Conservation (phyloP, 64 coral and sea anemone genomes). For the Dendronephthya gigantea region DNA sequence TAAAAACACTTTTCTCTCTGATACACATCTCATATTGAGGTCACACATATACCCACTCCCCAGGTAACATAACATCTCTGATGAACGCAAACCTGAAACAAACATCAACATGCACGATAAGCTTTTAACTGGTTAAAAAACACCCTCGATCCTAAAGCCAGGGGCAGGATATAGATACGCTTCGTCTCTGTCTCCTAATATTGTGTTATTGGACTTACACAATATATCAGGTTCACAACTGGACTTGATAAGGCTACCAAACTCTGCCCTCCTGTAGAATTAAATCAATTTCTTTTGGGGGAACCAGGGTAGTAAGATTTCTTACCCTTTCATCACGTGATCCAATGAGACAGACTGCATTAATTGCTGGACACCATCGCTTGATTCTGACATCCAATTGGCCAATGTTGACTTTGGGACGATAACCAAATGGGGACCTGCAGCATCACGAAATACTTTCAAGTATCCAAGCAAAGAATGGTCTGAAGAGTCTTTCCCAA, state of each 20-base stretch:
- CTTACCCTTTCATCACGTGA: constrained; percentile 78
- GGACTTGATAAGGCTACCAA: no score
- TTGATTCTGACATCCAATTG: constrained; percentile 97
- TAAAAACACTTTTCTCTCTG: constrained; percentile 94
- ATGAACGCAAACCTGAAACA: constrained; percentile 72
- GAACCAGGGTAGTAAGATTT: background rate
- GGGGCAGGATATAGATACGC: no score
- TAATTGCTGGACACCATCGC: constrained; percentile 82
- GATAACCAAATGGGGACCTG: constrained; percentile 88
- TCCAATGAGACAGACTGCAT: constrained; percentile 90
- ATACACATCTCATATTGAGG: constrained; percentile 99
- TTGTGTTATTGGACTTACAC: no score
- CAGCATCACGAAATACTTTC: constrained; percentile 85
- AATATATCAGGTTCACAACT: no score
- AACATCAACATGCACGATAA: background rate
- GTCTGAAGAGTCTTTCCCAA: constrained; percentile 96
- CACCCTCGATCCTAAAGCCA: no score
- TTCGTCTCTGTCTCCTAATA: no score
- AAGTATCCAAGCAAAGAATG: constrained; percentile 96
- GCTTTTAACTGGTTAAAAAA: no score
- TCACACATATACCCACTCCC: constrained; percentile 91
- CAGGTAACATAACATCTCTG: constrained; percentile 75
- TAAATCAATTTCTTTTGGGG: no score
- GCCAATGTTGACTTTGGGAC: constrained; percentile 83
- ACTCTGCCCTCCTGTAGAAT: no score